Percentiles rank a stretch among this genome's conserved stretches.
phyloP scores from a whole-genome alignment of 92 coral and sea anemone species.

The Bergia puertoricense region DNA sequence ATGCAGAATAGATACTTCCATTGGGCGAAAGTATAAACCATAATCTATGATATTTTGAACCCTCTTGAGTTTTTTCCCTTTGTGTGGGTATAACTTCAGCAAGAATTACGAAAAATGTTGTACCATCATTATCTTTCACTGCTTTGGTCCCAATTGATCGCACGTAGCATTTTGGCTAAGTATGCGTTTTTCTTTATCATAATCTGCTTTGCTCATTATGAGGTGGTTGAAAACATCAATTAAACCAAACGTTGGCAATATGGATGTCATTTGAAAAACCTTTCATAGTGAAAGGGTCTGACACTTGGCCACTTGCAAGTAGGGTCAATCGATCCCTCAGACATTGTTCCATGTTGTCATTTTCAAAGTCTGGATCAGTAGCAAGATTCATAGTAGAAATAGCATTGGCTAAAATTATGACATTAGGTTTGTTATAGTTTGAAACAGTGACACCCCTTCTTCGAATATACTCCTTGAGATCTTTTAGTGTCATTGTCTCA shows the following conservation, averaged over 20 bases:
- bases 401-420: slow-evolving; percentile 63
- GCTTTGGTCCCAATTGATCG: slow-evolving; percentile 47
- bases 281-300: slow-evolving; percentile 72
- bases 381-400: slow-evolving; percentile 59
- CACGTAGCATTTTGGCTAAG: slow-evolving; percentile 65
- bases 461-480: slow-evolving; percentile 55
- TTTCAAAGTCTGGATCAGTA: slow-evolving; percentile 66
- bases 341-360: slow-evolving; percentile 63
- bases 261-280: slow-evolving; percentile 64
- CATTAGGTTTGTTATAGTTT: slow-evolving; percentile 62
- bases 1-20: slow-evolving; percentile 71
- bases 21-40: slow-evolving; percentile 62
- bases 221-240: slow-evolving; percentile 72
- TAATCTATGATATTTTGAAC: slow-evolving; percentile 56
- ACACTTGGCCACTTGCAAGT: slow-evolving; percentile 60
- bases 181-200: slow-evolving; percentile 62
- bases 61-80: slow-evolving; percentile 72
- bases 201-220: slow-evolving; percentile 71
- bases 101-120: slow-evolving; percentile 51
- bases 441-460: slow-evolving; percentile 65
- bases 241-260: slow-evolving; percentile 75
- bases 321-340: slow-evolving; percentile 56
- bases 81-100: slow-evolving; percentile 71
- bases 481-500: slow-evolving; percentile 55
- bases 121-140: slow-evolving; percentile 65